Evolutionary conservation across 2,797 vertebrate genomes (phyloP), one percentile per base, ranked within the genome.

Genomic region (Pangasius mekongensis): DNA sequence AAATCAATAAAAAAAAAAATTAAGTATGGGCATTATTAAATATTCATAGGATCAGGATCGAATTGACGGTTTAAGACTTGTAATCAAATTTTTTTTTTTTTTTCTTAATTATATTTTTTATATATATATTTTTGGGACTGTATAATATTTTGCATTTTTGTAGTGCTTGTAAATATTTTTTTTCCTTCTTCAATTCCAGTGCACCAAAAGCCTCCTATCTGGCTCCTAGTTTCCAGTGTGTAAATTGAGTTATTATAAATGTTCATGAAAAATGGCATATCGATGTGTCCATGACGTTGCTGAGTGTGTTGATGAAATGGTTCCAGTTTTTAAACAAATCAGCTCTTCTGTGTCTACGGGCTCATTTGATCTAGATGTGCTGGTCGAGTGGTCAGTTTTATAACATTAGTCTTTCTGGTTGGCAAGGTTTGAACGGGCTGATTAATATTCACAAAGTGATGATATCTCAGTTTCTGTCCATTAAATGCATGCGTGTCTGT

Each of bases 11-110:
- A 67, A 84, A 92, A 92, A 30, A 66, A 84, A 92, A 91, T 92
- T 92, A 90, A 88, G 62, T 84, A 88, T 18, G 95, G 95, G 94
- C 96, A 96, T 97, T 97, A 96, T 95, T 93, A 85, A 87, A 95
- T 96, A 96, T 96, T 96, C 96, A 96, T 96, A 96, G 95, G 85
- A 93, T 92, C 89, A 89, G 84, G 91, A 92, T 91, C 83, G 89
- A 87, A 89, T 93, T 94, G 91, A 93, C 90, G 93, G 90, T 88
- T 58, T 90, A 71, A 90, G 83, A 87, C 83, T 82, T 89, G 90
- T 92, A 90, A 90, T 91, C 90, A n/a, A 14, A 88, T 93, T 89
- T 64, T 10, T 52, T 3, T 67, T 6, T 54, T 5, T 54, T 47
- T 52, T 52, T 33, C 52, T 90, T 89, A 0, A 80, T 77, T 85